Conservation (phyloP, 2,113 vertebrate species). For the Callocephalon fimbriatum region DNA sequence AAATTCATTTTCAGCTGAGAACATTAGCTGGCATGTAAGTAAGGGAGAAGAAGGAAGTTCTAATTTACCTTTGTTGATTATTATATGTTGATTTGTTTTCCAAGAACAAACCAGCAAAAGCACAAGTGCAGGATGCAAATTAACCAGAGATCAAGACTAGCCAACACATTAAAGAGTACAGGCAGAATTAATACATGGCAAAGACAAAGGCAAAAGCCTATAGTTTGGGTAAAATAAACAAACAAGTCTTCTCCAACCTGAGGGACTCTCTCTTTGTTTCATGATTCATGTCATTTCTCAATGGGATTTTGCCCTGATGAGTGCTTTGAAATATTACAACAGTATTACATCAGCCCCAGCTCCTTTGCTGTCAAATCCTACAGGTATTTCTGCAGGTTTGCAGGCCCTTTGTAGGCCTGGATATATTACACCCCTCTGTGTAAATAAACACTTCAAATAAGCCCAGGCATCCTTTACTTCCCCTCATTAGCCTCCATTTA, state of each 20-base stretch:
- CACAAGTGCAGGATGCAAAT: not conserved
- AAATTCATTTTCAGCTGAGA: not conserved
- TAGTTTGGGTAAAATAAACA: not conserved
- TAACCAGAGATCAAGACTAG: not conserved
- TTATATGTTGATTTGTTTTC: not conserved
- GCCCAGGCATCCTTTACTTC: not conserved
- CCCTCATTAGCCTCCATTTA: not conserved
- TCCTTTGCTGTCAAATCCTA: not conserved
- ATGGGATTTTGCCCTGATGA: not conserved
- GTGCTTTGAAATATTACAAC: not conserved
- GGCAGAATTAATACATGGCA: not conserved
- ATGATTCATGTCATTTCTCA: not conserved
- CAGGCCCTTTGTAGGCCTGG: not conserved
- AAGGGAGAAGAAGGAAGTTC: not conserved
- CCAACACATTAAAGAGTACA: not conserved
- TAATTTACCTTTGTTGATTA: not conserved
- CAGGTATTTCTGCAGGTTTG: not conserved
- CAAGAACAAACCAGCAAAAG: not conserved
- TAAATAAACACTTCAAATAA: not conserved
- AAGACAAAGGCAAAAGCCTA: not conserved
- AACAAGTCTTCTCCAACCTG: not conserved
- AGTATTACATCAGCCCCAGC: constrained; percentile 2
- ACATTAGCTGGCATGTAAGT: not conserved
- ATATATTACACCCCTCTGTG: not conserved
- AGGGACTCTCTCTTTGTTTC: not conserved